A percentile compares a stretch with the other conserved stretches of the same genome.
Conservation (phyloP, 2,888 invertebrate species). For the Tiliacea aurago region DNA sequence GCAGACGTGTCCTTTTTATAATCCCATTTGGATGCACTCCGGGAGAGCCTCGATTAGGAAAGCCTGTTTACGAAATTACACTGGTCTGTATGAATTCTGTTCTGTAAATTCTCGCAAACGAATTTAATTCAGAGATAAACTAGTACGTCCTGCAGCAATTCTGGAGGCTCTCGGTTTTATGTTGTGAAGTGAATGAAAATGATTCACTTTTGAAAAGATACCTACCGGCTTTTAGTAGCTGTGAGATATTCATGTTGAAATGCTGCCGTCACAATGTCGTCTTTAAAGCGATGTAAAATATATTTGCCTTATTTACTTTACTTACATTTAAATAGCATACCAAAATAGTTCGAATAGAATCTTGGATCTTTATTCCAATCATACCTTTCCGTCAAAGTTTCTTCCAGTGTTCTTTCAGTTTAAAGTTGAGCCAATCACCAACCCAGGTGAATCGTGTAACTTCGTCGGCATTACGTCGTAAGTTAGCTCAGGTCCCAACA, state of each 20-base stretch:
- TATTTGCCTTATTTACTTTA: background rate
- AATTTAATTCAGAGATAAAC: conserved; percentile 67
- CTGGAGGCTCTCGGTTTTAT: conserved; percentile 49
- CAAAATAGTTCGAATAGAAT: background rate
- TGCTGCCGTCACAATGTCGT: background rate
- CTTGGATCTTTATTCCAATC: background rate
- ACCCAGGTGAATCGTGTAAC: conserved; percentile 40
- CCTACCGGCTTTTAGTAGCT: conserved; percentile 25
- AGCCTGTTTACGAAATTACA: conserved; percentile 72
- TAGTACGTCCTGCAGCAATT: conserved; percentile 44
- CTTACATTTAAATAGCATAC: background rate
- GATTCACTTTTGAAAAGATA: conserved; percentile 45
- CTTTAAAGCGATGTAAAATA: background rate
- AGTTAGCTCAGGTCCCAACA: conserved; percentile 46
- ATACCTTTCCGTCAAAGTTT: background rate
- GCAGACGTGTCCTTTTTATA: conserved; percentile 83
- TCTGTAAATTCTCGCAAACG: conserved; percentile 58
- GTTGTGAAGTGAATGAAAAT: conserved; percentile 48
- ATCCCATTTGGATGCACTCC: conserved; percentile 83
- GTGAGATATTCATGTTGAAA: conserved; percentile 18
- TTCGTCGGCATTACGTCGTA: conserved; percentile 21
- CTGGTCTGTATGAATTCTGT: conserved; percentile 55
- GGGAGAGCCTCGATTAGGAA: conserved; percentile 69
- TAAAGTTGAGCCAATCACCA: conserved; percentile 37
- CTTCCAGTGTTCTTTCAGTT: conserved; percentile 16